Conservation (phyloP, 1,140 invertebrate genomes). For the Homalodisca vitripennis region DNA sequence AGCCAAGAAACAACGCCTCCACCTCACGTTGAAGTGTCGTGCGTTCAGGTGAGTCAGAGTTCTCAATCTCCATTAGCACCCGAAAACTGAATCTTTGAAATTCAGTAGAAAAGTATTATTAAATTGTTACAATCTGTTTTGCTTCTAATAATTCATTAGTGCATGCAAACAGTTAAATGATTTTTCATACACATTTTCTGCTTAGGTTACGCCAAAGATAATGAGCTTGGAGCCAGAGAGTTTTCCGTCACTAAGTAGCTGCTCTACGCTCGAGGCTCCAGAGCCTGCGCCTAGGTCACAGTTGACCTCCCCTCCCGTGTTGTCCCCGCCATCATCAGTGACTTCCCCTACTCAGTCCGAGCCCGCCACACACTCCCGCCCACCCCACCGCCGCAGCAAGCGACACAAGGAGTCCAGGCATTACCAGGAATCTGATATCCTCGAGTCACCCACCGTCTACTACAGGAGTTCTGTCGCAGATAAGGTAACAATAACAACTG, state of each 20-base stretch:
- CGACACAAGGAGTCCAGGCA: slow-evolving; percentile 55
- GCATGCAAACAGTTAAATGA: too few species aligned
- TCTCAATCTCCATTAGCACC: background rate
- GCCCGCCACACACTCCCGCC: slow-evolving; percentile 43
- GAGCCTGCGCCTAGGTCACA: slow-evolving; percentile 24
- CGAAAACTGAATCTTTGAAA: background rate
- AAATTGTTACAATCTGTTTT: background rate
- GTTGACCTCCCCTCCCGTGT: slow-evolving; percentile 6
- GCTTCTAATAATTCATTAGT: slow-evolving; percentile 31
- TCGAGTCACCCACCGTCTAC: slow-evolving; percentile 78
- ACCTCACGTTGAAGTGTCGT: slow-evolving; percentile 34
- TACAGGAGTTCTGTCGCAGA: slow-evolving; percentile 84
- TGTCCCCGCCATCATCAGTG: slow-evolving; percentile 34
- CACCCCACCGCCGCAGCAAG: slow-evolving; percentile 45
- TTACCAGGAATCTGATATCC: slow-evolving; percentile 78
- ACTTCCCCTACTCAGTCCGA: slow-evolving; percentile 37
- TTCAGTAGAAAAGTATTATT: too few species aligned
- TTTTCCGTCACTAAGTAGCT: slow-evolving; percentile 34
- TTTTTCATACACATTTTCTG: background rate
- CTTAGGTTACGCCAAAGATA: slow-evolving; percentile 31
- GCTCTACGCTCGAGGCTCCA: slow-evolving; percentile 31
- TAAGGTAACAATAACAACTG: slow-evolving; percentile 55
- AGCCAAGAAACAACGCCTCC: slow-evolving; percentile 51
- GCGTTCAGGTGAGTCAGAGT: slow-evolving; percentile 33
- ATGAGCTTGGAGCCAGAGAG: slow-evolving; percentile 34